These are phyloP conservation scores for Carcharodon carcharias DNA, from an alignment of 2,797 vertebrate species.

Conservation along the genomic window DNA sequence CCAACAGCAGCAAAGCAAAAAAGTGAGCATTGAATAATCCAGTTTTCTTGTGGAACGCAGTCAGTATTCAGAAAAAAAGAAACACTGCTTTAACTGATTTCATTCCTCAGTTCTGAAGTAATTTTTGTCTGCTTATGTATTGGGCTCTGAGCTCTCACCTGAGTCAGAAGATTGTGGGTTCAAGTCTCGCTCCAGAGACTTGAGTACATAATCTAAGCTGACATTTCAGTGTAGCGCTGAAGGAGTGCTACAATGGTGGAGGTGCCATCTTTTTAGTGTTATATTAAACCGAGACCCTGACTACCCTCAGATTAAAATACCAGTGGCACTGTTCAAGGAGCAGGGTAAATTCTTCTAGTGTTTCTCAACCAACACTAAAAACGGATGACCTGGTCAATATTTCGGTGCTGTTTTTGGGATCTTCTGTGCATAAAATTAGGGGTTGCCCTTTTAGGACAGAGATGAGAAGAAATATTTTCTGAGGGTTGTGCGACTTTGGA, in stretches of 20 bases:
- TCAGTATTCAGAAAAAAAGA: not conserved
- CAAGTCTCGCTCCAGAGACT: not conserved
- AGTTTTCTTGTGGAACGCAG: not conserved
- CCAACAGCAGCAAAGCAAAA: conserved; percentile 92
- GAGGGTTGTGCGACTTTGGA: too few relatives aligned
- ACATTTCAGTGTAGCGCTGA: not conserved
- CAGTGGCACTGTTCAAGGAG: not conserved
- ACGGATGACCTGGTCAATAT: not conserved
- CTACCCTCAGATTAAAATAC: not conserved
- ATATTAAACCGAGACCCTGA: not conserved
- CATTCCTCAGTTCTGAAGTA: not conserved
- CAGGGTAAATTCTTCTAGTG: not conserved
- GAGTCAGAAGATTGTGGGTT: not conserved
- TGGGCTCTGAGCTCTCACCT: not conserved
- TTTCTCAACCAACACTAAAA: not conserved
- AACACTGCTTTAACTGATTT: not conserved
- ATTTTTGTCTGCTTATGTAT: not conserved
- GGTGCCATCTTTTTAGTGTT: not conserved
- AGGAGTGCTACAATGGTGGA: not conserved
- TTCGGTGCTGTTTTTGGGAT: not conserved
- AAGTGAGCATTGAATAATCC: conserved; percentile 66
- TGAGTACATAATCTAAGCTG: not conserved
- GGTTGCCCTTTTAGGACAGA: too few relatives aligned
- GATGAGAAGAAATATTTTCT: too few relatives aligned
- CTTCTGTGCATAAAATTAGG: not conserved